Conservation (phyloP, 2,113 vertebrate genomes). For the Reinhardtius hippoglossoides region DNA sequence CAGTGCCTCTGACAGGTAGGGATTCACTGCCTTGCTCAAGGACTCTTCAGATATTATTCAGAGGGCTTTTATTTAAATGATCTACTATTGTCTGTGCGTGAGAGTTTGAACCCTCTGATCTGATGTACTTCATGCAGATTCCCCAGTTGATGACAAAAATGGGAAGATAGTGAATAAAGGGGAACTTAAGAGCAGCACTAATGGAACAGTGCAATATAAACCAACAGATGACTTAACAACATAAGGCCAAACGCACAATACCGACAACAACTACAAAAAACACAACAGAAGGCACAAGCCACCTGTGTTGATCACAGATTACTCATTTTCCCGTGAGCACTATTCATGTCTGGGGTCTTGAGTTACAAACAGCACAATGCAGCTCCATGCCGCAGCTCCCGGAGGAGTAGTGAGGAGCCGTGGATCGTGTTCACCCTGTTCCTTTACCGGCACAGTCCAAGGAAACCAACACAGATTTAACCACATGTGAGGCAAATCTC, state of each 20-base stretch:
- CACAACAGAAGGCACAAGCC: slow-evolving; percentile 73
- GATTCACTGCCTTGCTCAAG: too few relatives aligned
- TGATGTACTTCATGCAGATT: not conserved
- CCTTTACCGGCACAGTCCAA: slow-evolving; percentile 50
- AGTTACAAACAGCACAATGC: slow-evolving; percentile 77
- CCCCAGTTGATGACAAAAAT: slow-evolving; percentile 21
- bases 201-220: slow-evolving; percentile 12
- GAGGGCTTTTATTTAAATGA: slow-evolving; percentile 4
- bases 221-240: slow-evolving; percentile 47
- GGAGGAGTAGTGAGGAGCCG: slow-evolving; percentile 38
- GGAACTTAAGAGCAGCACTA: slow-evolving; percentile 30
- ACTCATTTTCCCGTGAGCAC: slow-evolving; percentile 70
- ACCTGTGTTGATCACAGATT: slow-evolving; percentile 63
- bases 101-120: not conserved
- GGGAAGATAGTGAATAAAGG: slow-evolving; percentile 25
- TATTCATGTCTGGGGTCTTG: slow-evolving; percentile 73
- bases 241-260: slow-evolving; percentile 42
- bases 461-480: slow-evolving; percentile 56
- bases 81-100: not conserved
- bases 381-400: slow-evolving; percentile 45
- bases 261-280: slow-evolving; percentile 30
- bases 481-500: slow-evolving; percentile 66
- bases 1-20: too few relatives aligned
- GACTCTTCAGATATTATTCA: too few relatives aligned
- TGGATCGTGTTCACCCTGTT: slow-evolving; percentile 73